Base-by-base conservation (phyloP, 2,888 invertebrate species). In the Heliconius hortense region DNA sequence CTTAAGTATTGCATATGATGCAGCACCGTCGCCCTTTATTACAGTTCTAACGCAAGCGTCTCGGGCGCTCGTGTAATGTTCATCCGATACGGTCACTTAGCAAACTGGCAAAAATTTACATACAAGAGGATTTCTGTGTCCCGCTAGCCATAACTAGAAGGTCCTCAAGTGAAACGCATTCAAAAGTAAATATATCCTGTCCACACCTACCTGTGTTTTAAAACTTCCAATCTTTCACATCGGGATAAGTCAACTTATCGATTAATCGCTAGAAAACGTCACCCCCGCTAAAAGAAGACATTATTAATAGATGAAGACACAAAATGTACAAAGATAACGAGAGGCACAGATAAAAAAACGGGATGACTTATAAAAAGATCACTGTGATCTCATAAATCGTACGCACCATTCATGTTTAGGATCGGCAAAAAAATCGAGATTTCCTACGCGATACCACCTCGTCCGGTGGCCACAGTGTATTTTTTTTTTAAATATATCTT, bases 261-360 rank as follows among this genome's bases (percentile, higher is more conserved):
- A 87, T 87, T 84, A 85, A 86, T 84, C 84, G 71, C 75, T 76
- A 60, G 71, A 72, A 83, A 88, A 89, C 85, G 88, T 87, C 87
- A 84, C 85, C 84, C 85, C 86, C 85, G 84, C 87, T 89, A 89
- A 91, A 91, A 91, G 88, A 89, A 90, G 89, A 90, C 92, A 87
- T 92, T 91, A 92, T 92, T 92, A 93, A 92, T 93, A 91, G 92
- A 93, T 93, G 91, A 90, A 93, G 92, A 92, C 91, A 92, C 91
- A 91, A 90, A 92, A 89, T 90, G 84, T 89, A 89, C 85, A 82
- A 82, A 89, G 92, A 92, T 91, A 92, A 90, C 86, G 84, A 84
- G 82, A 82, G 86, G 88, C 89, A 88, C 83, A 84, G 89, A 90
- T 2, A 88, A 87, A 88, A 87, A 87, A 87, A 84, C 78, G 86